A percentile compares a stretch with the other conserved stretches of the same genome.
Conservation (phyloP, 2,113 vertebrate genomes). For the Phaethon lepturus region DNA sequence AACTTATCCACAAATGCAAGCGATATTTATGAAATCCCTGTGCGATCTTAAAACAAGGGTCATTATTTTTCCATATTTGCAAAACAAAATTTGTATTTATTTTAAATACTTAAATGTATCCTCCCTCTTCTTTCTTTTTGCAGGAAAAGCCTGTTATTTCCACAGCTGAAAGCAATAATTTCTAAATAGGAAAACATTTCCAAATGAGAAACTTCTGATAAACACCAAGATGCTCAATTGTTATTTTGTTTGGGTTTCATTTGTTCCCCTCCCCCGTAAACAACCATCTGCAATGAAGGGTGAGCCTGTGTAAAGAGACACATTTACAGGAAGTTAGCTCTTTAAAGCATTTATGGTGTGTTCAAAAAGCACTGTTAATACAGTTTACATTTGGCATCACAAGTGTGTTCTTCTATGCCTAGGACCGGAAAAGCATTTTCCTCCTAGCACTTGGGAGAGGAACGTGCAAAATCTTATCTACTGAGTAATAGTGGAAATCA, state of each 20-base stretch:
- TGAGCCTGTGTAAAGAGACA: neutral
- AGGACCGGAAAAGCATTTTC: neutral
- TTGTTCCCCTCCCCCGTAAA: neutral
- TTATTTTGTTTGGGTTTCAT: constrained; percentile 31
- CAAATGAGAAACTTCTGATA: constrained; percentile 61
- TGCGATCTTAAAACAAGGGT: neutral
- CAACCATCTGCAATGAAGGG: neutral
- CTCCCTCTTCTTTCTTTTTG: constrained; percentile 25
- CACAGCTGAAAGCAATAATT: constrained; percentile 76
- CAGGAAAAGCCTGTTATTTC: constrained; percentile 65
- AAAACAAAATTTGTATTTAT: constrained; percentile 61
- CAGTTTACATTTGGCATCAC: neutral
- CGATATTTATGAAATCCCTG: neutral
- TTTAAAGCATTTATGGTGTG: neutral
- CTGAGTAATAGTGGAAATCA: neutral
- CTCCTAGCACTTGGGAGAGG: neutral
- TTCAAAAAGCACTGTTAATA: neutral
- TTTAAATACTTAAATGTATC: constrained; percentile 41
- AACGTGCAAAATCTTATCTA: neutral
- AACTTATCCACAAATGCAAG: constrained; percentile 3
- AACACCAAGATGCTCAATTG: constrained; percentile 15
- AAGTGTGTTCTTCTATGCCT: neutral
- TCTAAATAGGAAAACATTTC: constrained; percentile 53
- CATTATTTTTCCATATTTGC: constrained; percentile 6
- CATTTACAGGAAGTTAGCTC: neutral